These are phyloP conservation scores for Poecile montanus DNA, from an alignment of 2,797 vertebrate genomes.

Conservation along the genomic window DNA sequence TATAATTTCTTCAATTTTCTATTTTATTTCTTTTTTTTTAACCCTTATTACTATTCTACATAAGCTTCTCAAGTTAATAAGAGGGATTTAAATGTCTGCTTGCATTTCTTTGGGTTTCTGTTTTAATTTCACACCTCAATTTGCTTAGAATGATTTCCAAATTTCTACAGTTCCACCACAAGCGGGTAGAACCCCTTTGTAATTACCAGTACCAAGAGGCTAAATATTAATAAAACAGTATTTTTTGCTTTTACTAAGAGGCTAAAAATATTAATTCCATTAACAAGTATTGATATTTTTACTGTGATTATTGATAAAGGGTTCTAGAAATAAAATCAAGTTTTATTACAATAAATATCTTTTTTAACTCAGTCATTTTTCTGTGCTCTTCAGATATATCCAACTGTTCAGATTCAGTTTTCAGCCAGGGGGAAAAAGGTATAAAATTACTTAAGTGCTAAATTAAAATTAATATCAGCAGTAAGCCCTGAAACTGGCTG, in stretches of 20 bases:
- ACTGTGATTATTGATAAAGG: neutral
- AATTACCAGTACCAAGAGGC: neutral
- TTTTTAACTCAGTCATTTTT: neutral
- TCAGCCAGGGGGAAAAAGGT: neutral
- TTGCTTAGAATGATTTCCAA: neutral
- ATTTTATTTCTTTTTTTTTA: neutral
- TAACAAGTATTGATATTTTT: neutral
- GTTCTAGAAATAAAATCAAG: neutral
- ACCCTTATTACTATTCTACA: neutral
- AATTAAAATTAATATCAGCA: conserved; percentile 4
- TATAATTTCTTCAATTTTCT: neutral
- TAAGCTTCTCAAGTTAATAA: neutral
- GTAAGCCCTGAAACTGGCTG: neutral
- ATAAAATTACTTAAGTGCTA: neutral
- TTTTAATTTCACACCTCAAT: neutral
- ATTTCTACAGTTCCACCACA: neutral
- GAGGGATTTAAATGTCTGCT: neutral
- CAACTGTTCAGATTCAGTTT: neutral
- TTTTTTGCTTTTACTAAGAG: neutral
- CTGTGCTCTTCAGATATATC: neutral
- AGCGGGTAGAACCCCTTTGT: neutral
- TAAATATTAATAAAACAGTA: neutral
- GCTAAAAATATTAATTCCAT: neutral
- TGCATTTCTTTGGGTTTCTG: neutral
- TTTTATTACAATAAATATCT: neutral